Evolutionary conservation across 2,113 vertebrate genomes (phyloP), one percentile per base, ranked within the genome.

Genomic region (Sterrhoptilus dennistouni): DNA sequence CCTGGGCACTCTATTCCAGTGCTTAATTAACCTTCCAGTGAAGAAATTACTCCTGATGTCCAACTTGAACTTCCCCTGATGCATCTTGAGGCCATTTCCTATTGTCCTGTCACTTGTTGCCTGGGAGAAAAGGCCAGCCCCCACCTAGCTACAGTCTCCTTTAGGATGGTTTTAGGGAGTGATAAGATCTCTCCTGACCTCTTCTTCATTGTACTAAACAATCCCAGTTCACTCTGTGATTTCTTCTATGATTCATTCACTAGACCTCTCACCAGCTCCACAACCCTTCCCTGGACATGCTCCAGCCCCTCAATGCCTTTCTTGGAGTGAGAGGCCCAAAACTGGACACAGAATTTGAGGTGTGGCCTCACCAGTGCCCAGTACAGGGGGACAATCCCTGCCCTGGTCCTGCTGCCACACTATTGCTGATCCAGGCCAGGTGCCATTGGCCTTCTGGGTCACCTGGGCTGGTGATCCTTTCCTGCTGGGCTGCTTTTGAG

Each of bases 401-500:
- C 20, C 42, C 23, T 40, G 23, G 9, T n/a, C 8, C 42, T 84
- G 35, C 35, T 47, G 36, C n/a, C 19, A 49, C 35, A 40, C 5
- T n/a, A 2, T 15, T 28, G 19, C 6, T n/a, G 29, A 40, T 6
- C 0, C 20, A 75, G 29, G 20, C 20, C 60, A 24, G 35, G 5
- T 49, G 10, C 20, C 24, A 11, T 3, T 49, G 15, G 16, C 24
- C 10, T 75, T 49, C 35, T 20, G 38, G 20, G 35, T 8, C 35
- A 15, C 10, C 16, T 66, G 52, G 12, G 52, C 12, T 75, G 24
- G 25, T 29, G 42, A 31, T 57, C 36, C 25, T 42, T 76, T 35
- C 8, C 44, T 25, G 15, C 44, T 66, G 36, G 25, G 52, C 8
- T 0, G 0, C 17, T 59, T 42, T 44, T 22, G 7, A 52, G 24